Conservation (phyloP, 1,140 invertebrate genomes). For the Drosophila hydei region DNA sequence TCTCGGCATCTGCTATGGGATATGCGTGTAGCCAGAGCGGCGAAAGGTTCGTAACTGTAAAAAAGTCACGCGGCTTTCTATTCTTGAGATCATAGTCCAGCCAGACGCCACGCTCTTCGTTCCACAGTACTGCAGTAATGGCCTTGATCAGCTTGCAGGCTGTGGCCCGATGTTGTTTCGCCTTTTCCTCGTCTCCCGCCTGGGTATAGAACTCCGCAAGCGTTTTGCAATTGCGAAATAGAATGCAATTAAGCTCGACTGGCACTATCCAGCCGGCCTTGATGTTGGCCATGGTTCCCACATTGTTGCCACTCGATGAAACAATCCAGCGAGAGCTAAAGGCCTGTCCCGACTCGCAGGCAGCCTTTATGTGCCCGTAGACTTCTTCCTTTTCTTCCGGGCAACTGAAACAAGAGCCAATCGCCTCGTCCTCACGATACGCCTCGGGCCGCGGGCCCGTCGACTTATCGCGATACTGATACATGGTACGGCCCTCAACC, state of each 20-base stretch:
- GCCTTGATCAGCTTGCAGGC: constrained; percentile 87
- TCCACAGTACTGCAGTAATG: constrained; percentile 89
- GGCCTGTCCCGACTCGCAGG: constrained; percentile 97
- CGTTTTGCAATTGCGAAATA: constrained; percentile 92
- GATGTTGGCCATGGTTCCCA: constrained; percentile 89
- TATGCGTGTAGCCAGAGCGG: constrained; percentile 93
- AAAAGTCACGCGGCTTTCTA: constrained; percentile 91
- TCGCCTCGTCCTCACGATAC: constrained; percentile 90
- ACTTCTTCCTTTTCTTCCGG: constrained; percentile 88
- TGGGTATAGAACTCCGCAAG: constrained; percentile 88
- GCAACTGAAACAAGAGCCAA: constrained; percentile 85
- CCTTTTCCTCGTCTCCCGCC: constrained; percentile 87
- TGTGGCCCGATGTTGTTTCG: constrained; percentile 86
- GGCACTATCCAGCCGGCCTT: constrained; percentile 92
- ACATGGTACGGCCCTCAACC: constrained; percentile 88
- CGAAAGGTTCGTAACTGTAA: constrained; percentile 93
- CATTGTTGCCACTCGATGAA: constrained; percentile 87
- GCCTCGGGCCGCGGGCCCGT: constrained; percentile 94
- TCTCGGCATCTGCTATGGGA: constrained; percentile 86
- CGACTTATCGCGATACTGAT: constrained; percentile 89
- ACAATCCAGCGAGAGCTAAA: constrained; percentile 96
- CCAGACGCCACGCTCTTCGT: constrained; percentile 93
- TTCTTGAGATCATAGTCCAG: constrained; percentile 92
- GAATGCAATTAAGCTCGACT: constrained; percentile 94
- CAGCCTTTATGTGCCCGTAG: constrained; percentile 93